Percentiles rank a stretch among this genome's conserved stretches.
phyloP scores from a whole-genome alignment of 2,888 invertebrate species.

The Galeruca laticollis region DNA sequence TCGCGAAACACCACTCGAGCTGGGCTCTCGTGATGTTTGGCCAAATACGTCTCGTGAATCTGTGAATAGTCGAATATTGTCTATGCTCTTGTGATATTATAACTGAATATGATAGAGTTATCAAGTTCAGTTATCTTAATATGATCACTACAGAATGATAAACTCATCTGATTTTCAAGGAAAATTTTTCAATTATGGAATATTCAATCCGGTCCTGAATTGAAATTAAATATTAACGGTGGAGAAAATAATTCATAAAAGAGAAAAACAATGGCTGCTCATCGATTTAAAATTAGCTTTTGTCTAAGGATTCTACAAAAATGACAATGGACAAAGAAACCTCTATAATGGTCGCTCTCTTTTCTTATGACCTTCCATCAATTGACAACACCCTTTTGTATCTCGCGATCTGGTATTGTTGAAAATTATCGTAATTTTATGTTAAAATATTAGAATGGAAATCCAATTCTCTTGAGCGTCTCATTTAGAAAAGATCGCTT shows the following conservation, averaged over 20 bases:
- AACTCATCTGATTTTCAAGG: neutral
- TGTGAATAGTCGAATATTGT: too few species aligned
- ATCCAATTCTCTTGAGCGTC: conserved; percentile 32
- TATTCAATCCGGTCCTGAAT: neutral
- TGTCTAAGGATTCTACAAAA: conserved; percentile 55
- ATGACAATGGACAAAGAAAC: conserved; percentile 59
- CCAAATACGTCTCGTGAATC: too few species aligned
- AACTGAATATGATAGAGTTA: too few species aligned
- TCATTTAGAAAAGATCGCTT: conserved; percentile 16
- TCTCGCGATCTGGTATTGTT: conserved; percentile 37
- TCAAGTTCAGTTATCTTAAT: too few species aligned
- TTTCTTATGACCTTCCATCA: conserved; percentile 53
- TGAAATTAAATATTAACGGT: conserved; percentile 29
- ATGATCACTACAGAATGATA: neutral
- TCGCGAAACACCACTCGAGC: too few species aligned
- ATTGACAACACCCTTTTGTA: conserved; percentile 50
- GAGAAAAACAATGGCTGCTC: conserved; percentile 47
- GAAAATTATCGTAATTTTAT: conserved; percentile 46
- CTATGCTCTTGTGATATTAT: too few species aligned
- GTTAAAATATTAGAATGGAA: conserved; percentile 36
- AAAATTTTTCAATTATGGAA: neutral
- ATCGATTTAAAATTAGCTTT: conserved; percentile 57
- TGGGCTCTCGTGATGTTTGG: too few species aligned
- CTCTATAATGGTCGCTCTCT: conserved; percentile 47
- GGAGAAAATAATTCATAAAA: conserved; percentile 39